Conservation (phyloP, 2,888 invertebrate species). For the Brachypterus glaber region DNA sequence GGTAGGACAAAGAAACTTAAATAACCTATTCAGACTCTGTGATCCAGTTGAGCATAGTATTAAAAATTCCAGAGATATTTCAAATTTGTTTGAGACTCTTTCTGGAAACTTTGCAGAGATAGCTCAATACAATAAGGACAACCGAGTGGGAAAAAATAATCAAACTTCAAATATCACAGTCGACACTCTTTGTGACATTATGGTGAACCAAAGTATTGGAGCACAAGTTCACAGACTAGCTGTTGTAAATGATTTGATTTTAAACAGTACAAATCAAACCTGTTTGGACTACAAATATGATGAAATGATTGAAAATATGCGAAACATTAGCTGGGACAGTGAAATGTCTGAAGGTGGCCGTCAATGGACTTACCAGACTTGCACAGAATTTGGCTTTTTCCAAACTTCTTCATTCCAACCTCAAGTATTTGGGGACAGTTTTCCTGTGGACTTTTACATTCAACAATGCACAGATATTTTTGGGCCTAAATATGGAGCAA, state of each 20-base stretch:
- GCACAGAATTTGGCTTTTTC: slow-evolving; percentile 92
- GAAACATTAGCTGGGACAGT: slow-evolving; percentile 57
- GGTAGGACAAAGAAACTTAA: slow-evolving; percentile 54
- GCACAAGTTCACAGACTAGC: slow-evolving; percentile 61
- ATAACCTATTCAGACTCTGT: slow-evolving; percentile 69
- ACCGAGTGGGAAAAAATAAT: slow-evolving; percentile 60
- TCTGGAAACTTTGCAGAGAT: slow-evolving; percentile 82
- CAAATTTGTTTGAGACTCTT: slow-evolving; percentile 72
- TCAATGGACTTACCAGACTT: slow-evolving; percentile 92
- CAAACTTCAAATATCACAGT: slow-evolving; percentile 63
- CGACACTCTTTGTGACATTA: slow-evolving; percentile 66
- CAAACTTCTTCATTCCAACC: slow-evolving; percentile 69
- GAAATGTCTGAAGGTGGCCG: slow-evolving; percentile 59
- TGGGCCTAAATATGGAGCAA: slow-evolving; percentile 58
- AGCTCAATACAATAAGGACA: slow-evolving; percentile 93
- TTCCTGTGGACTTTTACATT: slow-evolving; percentile 67
- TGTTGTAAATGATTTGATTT: slow-evolving; percentile 58
- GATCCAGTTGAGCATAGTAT: slow-evolving; percentile 57
- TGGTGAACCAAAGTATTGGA: slow-evolving; percentile 53
- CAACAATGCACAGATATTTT: slow-evolving; percentile 78
- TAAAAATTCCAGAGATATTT: slow-evolving; percentile 54
- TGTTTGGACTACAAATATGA: slow-evolving; percentile 80
- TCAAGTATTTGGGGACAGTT: slow-evolving; percentile 62
- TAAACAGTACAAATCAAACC: slow-evolving; percentile 55
- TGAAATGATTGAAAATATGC: slow-evolving; percentile 60